phyloP scores from a whole-genome alignment of 2,797 vertebrate genomes.

The Glossophaga mutica region DNA sequence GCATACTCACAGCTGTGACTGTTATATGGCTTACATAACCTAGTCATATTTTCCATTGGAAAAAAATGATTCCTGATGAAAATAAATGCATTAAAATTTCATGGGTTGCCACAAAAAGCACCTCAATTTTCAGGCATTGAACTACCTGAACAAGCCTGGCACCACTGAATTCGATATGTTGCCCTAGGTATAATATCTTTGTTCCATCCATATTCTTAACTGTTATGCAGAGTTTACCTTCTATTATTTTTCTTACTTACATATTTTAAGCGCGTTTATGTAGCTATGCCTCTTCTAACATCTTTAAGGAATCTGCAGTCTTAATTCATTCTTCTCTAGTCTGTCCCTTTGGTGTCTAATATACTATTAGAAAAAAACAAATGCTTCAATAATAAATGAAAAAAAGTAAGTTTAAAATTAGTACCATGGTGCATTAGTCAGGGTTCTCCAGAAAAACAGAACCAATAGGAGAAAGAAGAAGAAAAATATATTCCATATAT shows the following conservation, averaged over 20 bases:
- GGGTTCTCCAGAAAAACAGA: background rate
- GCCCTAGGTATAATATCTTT: background rate
- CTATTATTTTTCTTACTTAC: background rate
- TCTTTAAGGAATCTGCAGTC: background rate
- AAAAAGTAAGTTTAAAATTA: background rate
- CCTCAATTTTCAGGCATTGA: conserved; percentile 6
- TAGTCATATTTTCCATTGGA: background rate
- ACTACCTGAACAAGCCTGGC: background rate
- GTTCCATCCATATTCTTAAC: background rate
- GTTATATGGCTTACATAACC: background rate
- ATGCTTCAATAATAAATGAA: background rate
- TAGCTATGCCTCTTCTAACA: background rate
- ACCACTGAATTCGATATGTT: background rate
- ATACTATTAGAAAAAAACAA: background rate
- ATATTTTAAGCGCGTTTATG: conserved; percentile 2
- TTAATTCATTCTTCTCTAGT: background rate
- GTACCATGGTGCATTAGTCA: background rate
- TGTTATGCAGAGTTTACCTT: background rate
- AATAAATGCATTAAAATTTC: conserved; percentile 39
- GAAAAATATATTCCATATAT: background rate
- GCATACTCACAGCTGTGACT: background rate
- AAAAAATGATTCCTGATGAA: conserved; percentile 32
- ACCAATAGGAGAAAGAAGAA: background rate
- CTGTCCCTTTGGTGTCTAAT: background rate
- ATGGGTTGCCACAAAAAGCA: conserved; percentile 6